Evolutionary conservation across 2,797 vertebrate species (phyloP).

Genomic region (Typhlichthys subterraneus): DNA sequence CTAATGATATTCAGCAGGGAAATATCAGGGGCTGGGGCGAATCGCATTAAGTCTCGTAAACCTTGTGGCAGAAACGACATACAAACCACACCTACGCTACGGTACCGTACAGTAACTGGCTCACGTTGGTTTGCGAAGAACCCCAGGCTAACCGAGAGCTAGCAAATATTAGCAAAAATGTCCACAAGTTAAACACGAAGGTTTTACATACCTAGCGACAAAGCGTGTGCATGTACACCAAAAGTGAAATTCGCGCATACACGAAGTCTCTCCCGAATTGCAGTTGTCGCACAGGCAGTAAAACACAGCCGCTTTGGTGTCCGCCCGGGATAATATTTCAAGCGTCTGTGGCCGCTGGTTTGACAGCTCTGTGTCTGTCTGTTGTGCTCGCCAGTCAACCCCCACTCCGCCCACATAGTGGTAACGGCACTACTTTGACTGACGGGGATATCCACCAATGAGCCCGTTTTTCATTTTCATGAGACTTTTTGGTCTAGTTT

Average conservation of each 20-base stretch:
- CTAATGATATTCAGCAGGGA: neutral
- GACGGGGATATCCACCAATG: slow-evolving; percentile 27
- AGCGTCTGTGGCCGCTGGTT: slow-evolving; percentile 49
- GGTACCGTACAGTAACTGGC: slow-evolving; percentile 17
- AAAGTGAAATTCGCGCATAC: neutral
- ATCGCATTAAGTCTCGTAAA: slow-evolving; percentile 4
- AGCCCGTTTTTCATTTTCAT: neutral
- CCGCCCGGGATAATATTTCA: slow-evolving; percentile 45
- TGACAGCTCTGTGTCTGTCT: slow-evolving; percentile 67
- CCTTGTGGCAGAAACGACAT: slow-evolving; percentile 2
- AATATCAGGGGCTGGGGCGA: neutral
- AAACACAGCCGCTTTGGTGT: slow-evolving; percentile 21
- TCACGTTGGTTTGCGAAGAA: slow-evolving; percentile 67
- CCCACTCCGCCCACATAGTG: slow-evolving; percentile 41
- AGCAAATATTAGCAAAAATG: slow-evolving; percentile 44
- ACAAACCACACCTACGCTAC: neutral
- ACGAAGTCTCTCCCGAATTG: neutral
- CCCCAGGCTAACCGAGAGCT: slow-evolving; percentile 45
- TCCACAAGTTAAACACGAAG: slow-evolving; percentile 33
- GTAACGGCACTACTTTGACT: slow-evolving; percentile 17
- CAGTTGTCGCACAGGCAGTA: slow-evolving; percentile 10
- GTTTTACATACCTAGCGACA: slow-evolving; percentile 18
- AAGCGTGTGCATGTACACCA: slow-evolving; percentile 16
- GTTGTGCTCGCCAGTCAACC: slow-evolving; percentile 24
- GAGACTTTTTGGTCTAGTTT: neutral